Evolutionary conservation across 2,888 invertebrate species (phyloP), one percentile per base, ranked within the genome.

Genomic region (Xanthia icteritia): DNA sequence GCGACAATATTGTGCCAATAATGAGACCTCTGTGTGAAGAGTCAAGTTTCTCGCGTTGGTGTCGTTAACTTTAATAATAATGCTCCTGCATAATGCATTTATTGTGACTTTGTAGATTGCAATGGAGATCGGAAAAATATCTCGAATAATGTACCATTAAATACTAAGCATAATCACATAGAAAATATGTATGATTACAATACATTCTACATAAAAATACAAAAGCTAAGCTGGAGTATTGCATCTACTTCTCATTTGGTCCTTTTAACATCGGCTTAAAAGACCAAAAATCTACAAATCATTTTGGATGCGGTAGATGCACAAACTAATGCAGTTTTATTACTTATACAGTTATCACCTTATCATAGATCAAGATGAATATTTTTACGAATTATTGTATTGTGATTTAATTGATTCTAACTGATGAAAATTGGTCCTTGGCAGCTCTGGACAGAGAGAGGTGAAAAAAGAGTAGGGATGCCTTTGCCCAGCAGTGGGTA

Each of bases 1-100:
- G 79, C 76, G 79, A 82, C 76, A 79, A 84, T 80, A 79, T 84
- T 78, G 77, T 86, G 73, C 73, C 73, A 75, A 82, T 84, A 86
- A 88, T 79, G 77, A 64, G 69, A 73, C 70, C 82, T 68, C 73
- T 87, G 84, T 86, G 76, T 66, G 58, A 80, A 68, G 67, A 76
- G 71, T 65, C 39, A 42, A 79, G 73, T 81, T 86, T 84, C 77
- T 74, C 70, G 79, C 61, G 17, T 65, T 27, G 72, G 79, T 58
- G 17, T 65, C 31, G 70, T 76, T 84, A 75, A 79, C 72, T 74
- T 79, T 58, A 39, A 56, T 82, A 64, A 73, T 78, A 66, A 72
- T 63, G 69, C 64, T 51, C 48, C 63, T 79, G 66, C 66, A 84
- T 83, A 79, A 79, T 83, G 83, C 83, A 79, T 68, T 86, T 79